Base-by-base conservation (phyloP, 2,797 vertebrate species). In the Tapera naevia region DNA sequence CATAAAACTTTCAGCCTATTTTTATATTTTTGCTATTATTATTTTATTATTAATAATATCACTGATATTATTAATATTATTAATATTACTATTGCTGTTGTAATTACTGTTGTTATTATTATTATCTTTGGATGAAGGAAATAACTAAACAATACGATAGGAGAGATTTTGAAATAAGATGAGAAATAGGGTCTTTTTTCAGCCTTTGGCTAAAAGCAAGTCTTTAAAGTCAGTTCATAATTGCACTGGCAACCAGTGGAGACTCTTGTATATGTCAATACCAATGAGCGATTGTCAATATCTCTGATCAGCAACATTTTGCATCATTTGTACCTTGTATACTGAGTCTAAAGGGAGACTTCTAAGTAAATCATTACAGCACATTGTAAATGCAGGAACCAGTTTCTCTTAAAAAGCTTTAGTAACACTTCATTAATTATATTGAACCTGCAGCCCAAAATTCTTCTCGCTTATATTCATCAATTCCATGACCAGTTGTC, bases 401-500 rank as follows among this genome's bases (percentile, higher is more conserved):
- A 71, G 83, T 95, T 97, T 96, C 88, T 88, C 93, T 95, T 92
- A 95, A 96, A 96, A 92, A 0, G 21, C 76, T 94, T 96, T 96
- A 97, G 96, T 96, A 96, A 95, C 96, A 96, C 92, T 97, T 96
- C 94, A 96, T 97, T 97, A 97, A 95, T 96, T 97, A 94, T 96
- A 97, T 97, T 87, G 97, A 97, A 97, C 91, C 61, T 95, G 71
- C 73, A 94, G 92, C 64, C 93, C 2, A 12, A 96, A 97, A 96
- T 97, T 97, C 87, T 80, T 75, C 94, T 88, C 0, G 2, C 88
- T 93, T 94, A 48, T 94, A 97, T 96, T 96, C 92, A 96, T 97
- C 94, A 97, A 65, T 72, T 89, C 86, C 39, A 79, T 0, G 8
- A 86, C 73, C 73, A 76, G 76, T 96, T 96, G 96, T 97, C 96